Base-by-base conservation (phyloP, 92 coral and sea anemone species). In the Phenganax subtilis region DNA sequence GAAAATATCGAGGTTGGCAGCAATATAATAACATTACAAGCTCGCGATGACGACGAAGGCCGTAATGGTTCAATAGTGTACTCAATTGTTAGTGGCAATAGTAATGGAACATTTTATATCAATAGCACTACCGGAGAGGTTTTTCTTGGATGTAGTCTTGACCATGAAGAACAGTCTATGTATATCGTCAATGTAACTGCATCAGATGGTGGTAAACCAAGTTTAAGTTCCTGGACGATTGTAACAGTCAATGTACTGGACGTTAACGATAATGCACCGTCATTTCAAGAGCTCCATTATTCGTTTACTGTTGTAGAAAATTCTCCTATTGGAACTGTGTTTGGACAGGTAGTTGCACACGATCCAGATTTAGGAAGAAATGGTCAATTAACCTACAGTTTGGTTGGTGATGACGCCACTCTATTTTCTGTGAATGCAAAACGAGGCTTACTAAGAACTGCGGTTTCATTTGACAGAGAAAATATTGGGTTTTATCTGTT, bases 351-450 rank as follows among this genome's bases (percentile, higher is more conserved):
- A n/a, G 55, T 54, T 6, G 99, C 99, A 28, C 12, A 55, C 11
- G 99, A 96, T 76, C 64, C 67, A 10, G 99, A 96, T 69, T 73
- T 31, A 31, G 97, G 93, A 55, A 81, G 81, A n/a, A 96, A 96
- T 86, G 91, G 91, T 2, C 77, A 57, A 15, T 30, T 92, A 27
- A 76, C 86, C 27, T 96, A 92, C 77, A 77, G 79, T 66, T 77
- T 96, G 55, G 37, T 75, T 10, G 96, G 90, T 11, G 72, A 77
- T 17, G 93, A 90, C 71, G 81, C 84, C 12, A 85, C 66, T 4
- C 84, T 85, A 12, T 96, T 96, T 72, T 58, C 59, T 16, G 71
- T 92, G 59, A 85, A 90, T 57, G 81, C 96, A 28, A 37, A 82
- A 17, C 85, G 89, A 77, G 99, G 99, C 63, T 81, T 64, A 59